Conservation (phyloP, 2,113 vertebrate genomes). For the Lutjanus erythropterus region DNA sequence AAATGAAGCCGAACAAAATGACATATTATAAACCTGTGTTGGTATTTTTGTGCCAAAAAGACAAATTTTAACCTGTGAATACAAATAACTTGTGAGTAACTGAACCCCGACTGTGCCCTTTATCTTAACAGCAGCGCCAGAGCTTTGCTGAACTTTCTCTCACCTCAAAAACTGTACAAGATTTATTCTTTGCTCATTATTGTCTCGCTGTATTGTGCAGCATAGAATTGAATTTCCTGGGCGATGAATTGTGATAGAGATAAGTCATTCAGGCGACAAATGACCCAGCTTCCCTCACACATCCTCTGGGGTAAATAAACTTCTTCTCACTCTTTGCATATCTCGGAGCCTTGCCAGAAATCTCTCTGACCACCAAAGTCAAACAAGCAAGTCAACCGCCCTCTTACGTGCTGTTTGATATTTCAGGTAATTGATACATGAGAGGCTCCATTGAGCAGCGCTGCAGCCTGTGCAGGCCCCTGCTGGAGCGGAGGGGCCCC, state of each 20-base stretch:
- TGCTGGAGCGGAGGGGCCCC: conserved; percentile 51
- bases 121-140: background rate
- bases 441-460: conserved; percentile 74
- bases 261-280: conserved; percentile 33
- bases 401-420: conserved; percentile 81
- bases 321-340: conserved; percentile 26
- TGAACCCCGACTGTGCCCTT: background rate
- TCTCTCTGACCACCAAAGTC: conserved; percentile 69
- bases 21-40: background rate
- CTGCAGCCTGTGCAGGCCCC: conserved; percentile 49
- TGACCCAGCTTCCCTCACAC: conserved; percentile 37
- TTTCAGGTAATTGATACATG: conserved; percentile 80
- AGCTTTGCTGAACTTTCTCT: conserved; percentile 48
- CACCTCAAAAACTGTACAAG: conserved; percentile 25
- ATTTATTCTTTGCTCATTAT: conserved; percentile 34
- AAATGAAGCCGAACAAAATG: conserved; percentile 3
- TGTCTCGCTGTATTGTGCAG: conserved; percentile 35
- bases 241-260: conserved; percentile 31
- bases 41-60: background rate
- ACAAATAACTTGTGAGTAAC: background rate
- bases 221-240: conserved; percentile 52
- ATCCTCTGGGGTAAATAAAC: conserved; percentile 51
- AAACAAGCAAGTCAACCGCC: conserved; percentile 78
- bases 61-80: background rate
- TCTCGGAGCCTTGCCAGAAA: conserved; percentile 56